Evolutionary conservation across 2,113 vertebrate genomes (phyloP).

Genomic region (Calidris pugnax): DNA sequence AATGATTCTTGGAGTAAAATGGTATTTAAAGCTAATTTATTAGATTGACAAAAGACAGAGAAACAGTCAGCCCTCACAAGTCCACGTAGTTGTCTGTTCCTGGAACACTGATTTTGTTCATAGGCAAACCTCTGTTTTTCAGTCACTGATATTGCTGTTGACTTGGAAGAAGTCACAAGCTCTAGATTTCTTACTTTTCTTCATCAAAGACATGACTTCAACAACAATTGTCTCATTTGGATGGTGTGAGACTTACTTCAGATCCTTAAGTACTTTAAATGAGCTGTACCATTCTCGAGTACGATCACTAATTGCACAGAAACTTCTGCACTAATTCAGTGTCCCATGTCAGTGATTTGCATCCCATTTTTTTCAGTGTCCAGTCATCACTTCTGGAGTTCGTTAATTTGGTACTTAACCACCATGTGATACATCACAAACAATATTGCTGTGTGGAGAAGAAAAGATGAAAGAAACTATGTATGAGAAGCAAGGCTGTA

Average conservation of each 20-base stretch:
- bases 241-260: neutral
- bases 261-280: neutral
- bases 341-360: neutral
- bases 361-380: neutral
- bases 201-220: neutral
- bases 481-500: neutral
- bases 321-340: neutral
- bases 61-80: neutral
- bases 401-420: neutral
- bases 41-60: neutral
- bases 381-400: neutral
- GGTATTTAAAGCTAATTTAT: neutral
- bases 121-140: neutral
- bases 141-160: neutral
- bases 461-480: neutral
- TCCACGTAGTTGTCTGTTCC: neutral
- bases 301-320: neutral
- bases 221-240: neutral
- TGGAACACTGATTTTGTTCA: neutral
- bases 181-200: neutral
- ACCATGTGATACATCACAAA: neutral
- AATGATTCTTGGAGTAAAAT: neutral
- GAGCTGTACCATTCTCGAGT: neutral
- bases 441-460: neutral
- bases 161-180: neutral